Evolutionary conservation across 2,113 vertebrate genomes (phyloP).

Genomic region (Condylura cristata): DNA sequence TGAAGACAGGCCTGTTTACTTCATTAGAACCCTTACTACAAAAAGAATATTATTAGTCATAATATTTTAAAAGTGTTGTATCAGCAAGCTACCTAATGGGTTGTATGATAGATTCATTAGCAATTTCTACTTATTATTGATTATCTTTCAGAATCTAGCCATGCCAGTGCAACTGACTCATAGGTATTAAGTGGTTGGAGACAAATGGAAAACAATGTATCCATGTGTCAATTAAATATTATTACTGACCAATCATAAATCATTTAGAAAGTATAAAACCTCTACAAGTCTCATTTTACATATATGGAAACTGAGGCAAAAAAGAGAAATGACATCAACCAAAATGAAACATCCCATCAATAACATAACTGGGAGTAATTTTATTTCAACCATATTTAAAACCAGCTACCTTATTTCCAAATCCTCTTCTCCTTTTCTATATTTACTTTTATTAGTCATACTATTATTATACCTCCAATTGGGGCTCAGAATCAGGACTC

Average conservation of each 20-base stretch:
- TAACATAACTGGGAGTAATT: background rate
- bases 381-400: background rate
- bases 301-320: background rate
- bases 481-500: background rate
- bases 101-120: constrained; percentile 45
- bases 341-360: background rate
- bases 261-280: background rate
- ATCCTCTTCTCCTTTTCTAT: background rate
- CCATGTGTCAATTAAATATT: background rate
- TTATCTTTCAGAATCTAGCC: constrained; percentile 53
- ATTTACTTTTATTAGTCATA: background rate
- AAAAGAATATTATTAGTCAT: constrained; percentile 16
- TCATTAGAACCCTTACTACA: background rate
- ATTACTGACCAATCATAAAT: constrained; percentile 41
- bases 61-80: constrained; percentile 29
- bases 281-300: background rate
- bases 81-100: background rate
- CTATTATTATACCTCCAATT: fast-evolving
- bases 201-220: constrained; percentile 42
- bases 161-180: background rate
- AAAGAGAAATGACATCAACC: background rate
- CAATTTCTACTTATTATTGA: constrained; percentile 56
- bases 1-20: background rate
- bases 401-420: background rate
- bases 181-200: constrained; percentile 9